Evolutionary conservation across 2,113 vertebrate genomes (phyloP).

Genomic region (Anarrhichthys ocellatus): DNA sequence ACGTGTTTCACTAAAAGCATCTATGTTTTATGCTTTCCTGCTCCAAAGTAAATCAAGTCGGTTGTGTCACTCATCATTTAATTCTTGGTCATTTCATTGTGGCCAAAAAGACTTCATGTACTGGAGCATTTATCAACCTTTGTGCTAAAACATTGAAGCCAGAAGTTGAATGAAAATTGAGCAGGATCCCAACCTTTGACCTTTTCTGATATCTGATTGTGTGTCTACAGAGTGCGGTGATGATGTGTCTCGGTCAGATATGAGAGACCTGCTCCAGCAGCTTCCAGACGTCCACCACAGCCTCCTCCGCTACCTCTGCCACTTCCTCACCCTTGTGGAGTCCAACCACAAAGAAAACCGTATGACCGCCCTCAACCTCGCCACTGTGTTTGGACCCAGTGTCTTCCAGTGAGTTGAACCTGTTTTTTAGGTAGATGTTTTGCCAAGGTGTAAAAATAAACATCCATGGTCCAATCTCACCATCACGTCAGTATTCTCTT

Average conservation of each 20-base stretch:
- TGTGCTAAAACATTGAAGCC: neutral
- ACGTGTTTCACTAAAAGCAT: neutral
- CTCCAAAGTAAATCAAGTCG: conserved; percentile 4
- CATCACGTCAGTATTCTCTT: neutral
- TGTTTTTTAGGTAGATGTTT: neutral
- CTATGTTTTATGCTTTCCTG: neutral
- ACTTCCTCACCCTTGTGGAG: conserved; percentile 90
- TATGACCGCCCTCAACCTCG: conserved; percentile 91
- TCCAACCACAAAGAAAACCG: conserved; percentile 87
- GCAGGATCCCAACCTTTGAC: neutral
- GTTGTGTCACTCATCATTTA: neutral
- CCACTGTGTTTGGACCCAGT: conserved; percentile 93
- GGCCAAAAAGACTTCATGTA: neutral
- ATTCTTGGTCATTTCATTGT: neutral
- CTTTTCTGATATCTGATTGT: neutral
- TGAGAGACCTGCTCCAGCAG: conserved; percentile 85
- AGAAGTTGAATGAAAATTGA: neutral
- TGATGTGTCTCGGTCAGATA: conserved; percentile 76
- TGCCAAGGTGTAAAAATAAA: neutral
- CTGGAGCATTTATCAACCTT: neutral
- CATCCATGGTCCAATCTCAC: neutral
- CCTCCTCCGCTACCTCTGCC: conserved; percentile 91
- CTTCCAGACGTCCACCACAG: conserved; percentile 88
- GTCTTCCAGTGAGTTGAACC: conserved; percentile 91
- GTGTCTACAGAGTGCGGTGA: conserved; percentile 71